Conservation (phyloP, 2,797 vertebrate genomes). For the Phrynocephalus vlangalii region DNA sequence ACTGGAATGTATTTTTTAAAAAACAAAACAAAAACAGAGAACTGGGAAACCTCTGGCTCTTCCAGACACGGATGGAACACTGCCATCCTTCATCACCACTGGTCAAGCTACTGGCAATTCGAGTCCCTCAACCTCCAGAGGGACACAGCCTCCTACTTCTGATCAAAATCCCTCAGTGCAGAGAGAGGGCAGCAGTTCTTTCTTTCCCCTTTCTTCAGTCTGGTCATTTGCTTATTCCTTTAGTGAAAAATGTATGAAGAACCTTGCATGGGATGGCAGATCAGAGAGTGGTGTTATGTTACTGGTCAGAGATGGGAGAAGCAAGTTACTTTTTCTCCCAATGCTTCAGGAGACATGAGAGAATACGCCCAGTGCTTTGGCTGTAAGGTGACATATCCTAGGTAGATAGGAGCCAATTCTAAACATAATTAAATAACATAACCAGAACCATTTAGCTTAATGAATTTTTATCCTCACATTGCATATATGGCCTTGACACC, state of each 20-base stretch:
- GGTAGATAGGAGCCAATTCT: neutral
- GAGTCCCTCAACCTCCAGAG: neutral
- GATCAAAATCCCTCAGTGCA: neutral
- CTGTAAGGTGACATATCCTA: neutral
- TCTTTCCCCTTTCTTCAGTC: neutral
- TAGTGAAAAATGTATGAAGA: neutral
- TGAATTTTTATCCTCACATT: slow-evolving; percentile 39
- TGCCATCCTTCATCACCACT: neutral
- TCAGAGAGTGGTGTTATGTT: neutral
- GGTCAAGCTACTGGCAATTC: neutral
- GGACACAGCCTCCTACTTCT: neutral
- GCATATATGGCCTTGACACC: slow-evolving; percentile 36
- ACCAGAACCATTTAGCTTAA: slow-evolving; percentile 37
- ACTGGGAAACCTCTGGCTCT: neutral
- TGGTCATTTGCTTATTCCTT: neutral
- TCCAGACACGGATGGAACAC: neutral
- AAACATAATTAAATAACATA: neutral
- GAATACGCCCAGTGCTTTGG: neutral
- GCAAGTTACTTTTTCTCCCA: neutral
- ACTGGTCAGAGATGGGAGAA: neutral
- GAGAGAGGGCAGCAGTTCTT: neutral
- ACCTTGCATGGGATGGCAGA: neutral
- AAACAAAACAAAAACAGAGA: neutral
- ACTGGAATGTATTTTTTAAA: neutral
- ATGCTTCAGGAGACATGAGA: neutral